Evolutionary conservation across 2,888 invertebrate genomes (phyloP), one percentile per base, ranked within the genome.

Genomic region (Entomobrya proxima): DNA sequence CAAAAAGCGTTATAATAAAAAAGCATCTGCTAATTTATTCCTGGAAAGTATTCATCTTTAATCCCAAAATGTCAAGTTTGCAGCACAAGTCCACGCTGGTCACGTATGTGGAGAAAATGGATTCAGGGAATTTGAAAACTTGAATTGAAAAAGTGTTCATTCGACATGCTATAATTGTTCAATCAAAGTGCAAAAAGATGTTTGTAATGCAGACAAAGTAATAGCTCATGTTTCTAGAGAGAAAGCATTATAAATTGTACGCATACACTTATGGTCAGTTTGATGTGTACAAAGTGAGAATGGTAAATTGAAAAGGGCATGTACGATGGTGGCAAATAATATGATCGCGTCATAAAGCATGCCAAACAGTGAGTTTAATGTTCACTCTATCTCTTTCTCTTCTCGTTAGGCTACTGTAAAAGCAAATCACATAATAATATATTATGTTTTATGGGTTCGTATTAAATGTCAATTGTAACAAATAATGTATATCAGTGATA

Each of bases 401-500:
- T 80, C 58, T 69, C 40, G 55, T 77, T 81, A 55, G 50, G 86
- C 86, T 86, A 77, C 86, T 77, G 81, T 72, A 35, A 37, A 21
- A 40, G 44, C 47, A 64, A 47, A 18, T 32, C 30, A 2, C 32
- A 74, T 55, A 37, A 55, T 24, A 55, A 24, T 27, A 32, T 75
- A 52, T 67, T 50, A 75, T 75, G 61, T 83, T 75, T 83, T 76
- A 83, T 83, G 83, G 32, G 83, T 32, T 37, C 69, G 61, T 81
- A 76, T 69, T 76, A 86, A 76, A 81, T 81, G 86, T 72, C 86
- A 86, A 81, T 80, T 80, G 64, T 50, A 85, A 86, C 86, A 86
- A 86, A 86, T 67, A 50, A 69, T 77, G 69, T 30, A 35, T 37
- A 64, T 64, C 64, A 78, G 47, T 6, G 35, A 61, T 47, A 52